Conservation (phyloP, 2,888 invertebrate genomes). For the Congeria kusceri region DNA sequence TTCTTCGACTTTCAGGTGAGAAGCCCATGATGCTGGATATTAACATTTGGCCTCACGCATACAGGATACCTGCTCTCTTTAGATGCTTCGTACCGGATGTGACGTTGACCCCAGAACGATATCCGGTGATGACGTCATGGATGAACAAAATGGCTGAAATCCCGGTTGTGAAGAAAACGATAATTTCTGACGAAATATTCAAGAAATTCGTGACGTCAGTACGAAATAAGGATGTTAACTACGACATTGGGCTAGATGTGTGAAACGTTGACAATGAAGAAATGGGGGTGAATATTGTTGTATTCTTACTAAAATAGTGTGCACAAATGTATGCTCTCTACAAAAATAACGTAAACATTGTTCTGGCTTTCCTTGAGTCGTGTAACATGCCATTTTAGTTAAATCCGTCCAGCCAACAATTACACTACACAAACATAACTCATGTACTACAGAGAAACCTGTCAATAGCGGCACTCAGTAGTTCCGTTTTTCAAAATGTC, state of each 20-base stretch:
- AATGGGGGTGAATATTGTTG: too few relatives aligned
- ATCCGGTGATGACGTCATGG: conserved; percentile 50
- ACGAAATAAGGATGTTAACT: conserved; percentile 10
- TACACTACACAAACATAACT: too few relatives aligned
- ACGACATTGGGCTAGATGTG: conserved; percentile 32
- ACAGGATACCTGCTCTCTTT: conserved; percentile 30
- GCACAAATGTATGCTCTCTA: too few relatives aligned
- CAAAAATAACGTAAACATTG: too few relatives aligned
- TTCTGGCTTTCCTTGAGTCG: too few relatives aligned
- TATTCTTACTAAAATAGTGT: too few relatives aligned
- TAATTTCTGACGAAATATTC: conserved; percentile 18
- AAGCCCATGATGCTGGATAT: conserved; percentile 56
- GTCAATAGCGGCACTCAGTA: too few relatives aligned
- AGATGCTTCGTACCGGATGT: conserved; percentile 1
- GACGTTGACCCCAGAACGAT: conserved; percentile 30
- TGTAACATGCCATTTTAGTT: too few relatives aligned
- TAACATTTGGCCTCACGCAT: conserved; percentile 62
- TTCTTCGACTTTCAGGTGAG: conserved; percentile 60
- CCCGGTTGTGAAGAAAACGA: conserved; percentile 57
- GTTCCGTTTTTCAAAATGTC: too few relatives aligned
- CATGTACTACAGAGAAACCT: too few relatives aligned
- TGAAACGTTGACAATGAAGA: too few relatives aligned
- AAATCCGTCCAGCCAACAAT: too few relatives aligned
- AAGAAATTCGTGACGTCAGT: neutral
- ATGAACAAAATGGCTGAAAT: conserved; percentile 50